phyloP scores from a whole-genome alignment of 2,113 vertebrate genomes.

The Tenrec ecaudatus region DNA sequence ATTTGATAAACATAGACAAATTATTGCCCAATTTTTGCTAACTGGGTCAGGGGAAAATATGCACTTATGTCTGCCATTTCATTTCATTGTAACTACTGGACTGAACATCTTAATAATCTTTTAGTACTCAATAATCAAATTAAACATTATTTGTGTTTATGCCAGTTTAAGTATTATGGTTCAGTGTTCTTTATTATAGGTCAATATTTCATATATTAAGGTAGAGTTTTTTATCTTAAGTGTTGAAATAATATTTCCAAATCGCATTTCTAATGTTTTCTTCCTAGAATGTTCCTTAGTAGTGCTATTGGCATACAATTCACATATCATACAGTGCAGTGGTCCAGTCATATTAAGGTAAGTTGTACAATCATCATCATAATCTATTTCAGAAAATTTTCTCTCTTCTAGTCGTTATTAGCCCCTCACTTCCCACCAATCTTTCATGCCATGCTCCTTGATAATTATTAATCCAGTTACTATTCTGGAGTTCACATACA shows the following conservation, averaged over 20 bases:
- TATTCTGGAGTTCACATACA: no score
- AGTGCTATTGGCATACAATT: no score
- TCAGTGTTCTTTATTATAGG: background rate
- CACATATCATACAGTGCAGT: no score
- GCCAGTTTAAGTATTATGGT: background rate
- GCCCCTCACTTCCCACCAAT: no score
- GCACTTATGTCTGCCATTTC: background rate
- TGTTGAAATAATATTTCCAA: background rate
- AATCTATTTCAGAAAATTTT: no score
- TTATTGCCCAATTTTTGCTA: background rate
- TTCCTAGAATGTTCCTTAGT: background rate
- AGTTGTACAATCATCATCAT: no score
- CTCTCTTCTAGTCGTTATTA: no score
- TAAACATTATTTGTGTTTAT: background rate
- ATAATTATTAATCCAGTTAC: no score
- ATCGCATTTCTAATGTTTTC: background rate
- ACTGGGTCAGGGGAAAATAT: background rate
- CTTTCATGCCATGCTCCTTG: no score
- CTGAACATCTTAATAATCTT: background rate
- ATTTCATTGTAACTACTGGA: background rate
- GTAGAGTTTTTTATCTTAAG: background rate
- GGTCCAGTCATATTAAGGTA: no score
- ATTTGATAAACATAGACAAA: background rate
- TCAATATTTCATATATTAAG: background rate
- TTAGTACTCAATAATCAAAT: background rate